Percentiles rank a stretch among this genome's conserved stretches.
Evolutionary conservation across 2,113 vertebrate genomes (phyloP).

Genomic region (Centropus unirufus): DNA sequence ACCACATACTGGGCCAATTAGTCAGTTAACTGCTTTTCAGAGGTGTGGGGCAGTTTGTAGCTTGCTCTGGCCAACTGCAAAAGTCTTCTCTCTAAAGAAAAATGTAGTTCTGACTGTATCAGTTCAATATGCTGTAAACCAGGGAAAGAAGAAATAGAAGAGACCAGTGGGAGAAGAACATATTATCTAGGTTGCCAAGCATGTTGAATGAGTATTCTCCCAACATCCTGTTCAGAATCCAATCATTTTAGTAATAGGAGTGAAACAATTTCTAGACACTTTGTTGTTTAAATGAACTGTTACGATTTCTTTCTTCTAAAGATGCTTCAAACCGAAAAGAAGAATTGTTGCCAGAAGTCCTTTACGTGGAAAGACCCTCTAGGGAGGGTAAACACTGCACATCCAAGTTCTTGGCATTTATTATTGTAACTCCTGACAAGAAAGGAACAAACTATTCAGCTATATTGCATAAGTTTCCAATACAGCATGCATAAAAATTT

Average conservation of each 20-base stretch:
- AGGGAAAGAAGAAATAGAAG: constrained; percentile 23
- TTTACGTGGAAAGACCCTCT: neutral
- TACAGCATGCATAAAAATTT: neutral
- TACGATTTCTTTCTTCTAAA: neutral
- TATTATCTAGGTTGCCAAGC: neutral
- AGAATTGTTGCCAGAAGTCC: neutral
- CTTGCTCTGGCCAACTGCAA: neutral
- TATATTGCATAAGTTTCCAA: neutral
- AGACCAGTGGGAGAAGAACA: neutral
- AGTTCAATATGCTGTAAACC: constrained; percentile 7
- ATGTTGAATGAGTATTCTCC: constrained; percentile 7
- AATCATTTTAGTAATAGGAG: neutral
- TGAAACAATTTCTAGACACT: constrained; percentile 17
- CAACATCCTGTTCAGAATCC: neutral
- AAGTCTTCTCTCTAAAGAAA: neutral
- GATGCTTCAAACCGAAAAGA: neutral
- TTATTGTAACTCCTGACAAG: neutral
- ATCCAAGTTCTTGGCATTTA: neutral
- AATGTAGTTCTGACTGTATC: neutral
- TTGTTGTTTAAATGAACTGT: neutral
- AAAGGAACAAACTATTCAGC: neutral
- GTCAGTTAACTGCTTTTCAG: neutral
- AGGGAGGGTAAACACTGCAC: neutral
- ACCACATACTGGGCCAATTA: neutral
- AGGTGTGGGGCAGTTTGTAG: neutral